phyloP scores from a whole-genome alignment of 2,888 invertebrate species.

The Zhuqinia jingwanae region DNA sequence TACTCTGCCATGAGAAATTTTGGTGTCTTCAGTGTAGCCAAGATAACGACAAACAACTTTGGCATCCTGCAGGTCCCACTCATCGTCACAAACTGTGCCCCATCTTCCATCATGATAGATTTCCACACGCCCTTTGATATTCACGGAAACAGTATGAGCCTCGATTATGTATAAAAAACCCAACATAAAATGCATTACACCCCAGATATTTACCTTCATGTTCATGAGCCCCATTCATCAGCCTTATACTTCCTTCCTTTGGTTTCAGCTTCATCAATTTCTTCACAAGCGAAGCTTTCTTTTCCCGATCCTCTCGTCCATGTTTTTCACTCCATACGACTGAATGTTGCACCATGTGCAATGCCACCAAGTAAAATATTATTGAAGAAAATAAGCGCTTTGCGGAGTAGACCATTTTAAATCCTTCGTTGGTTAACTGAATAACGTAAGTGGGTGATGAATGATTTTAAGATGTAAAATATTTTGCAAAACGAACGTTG shows the following conservation, averaged over 20 bases:
- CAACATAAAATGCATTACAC: no score
- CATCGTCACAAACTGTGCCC: constrained; percentile 31
- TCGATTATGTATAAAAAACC: no score
- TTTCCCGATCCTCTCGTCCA: constrained; percentile 1
- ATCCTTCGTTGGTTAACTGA: no score
- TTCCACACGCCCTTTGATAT: not conserved
- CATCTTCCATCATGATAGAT: constrained; percentile 26
- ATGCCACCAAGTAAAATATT: not conserved
- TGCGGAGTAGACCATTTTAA: no score
- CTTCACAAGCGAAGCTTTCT: constrained; percentile 27
- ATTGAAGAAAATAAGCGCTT: no score
- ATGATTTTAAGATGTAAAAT: no score
- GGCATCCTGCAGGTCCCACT: constrained; percentile 31
- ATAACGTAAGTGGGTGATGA: no score
- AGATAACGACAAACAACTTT: constrained; percentile 30
- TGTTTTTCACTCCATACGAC: not conserved
- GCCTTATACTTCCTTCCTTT: not conserved
- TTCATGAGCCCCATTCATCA: not conserved
- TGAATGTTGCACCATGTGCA: not conserved
- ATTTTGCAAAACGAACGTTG: not conserved
- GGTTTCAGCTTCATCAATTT: constrained; percentile 16
- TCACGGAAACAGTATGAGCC: no score
- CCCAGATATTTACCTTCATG: not conserved
- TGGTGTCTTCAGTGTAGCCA: constrained; percentile 9
- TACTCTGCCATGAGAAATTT: constrained; percentile 1